These are phyloP conservation scores for Boloria euphrosyne DNA, from an alignment of 2,888 invertebrate genomes.

Conservation along the genomic window DNA sequence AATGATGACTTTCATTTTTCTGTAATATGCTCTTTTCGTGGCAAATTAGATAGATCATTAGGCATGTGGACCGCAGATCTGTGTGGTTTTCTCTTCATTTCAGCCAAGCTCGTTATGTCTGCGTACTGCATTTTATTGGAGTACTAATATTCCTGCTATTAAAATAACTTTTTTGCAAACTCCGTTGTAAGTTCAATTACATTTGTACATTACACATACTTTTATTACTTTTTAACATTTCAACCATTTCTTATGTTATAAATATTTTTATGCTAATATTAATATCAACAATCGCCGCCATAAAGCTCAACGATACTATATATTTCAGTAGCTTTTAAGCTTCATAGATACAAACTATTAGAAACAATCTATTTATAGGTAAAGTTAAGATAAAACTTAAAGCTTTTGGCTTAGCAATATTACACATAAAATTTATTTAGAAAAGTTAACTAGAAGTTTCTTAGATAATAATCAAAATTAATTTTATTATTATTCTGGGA, in stretches of 20 bases:
- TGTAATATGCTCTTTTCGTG: conserved; percentile 19
- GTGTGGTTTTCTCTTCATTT: conserved; percentile 27
- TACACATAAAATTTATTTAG: conserved; percentile 9
- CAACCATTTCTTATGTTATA: too few species aligned
- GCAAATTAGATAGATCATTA: conserved; percentile 26
- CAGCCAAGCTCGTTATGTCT: conserved; percentile 17
- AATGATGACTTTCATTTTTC: conserved; percentile 22
- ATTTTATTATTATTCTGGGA: not conserved
- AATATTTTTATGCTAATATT: not conserved
- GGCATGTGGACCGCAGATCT: conserved; percentile 27
- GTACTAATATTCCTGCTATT: not conserved
- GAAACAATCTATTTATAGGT: not conserved
- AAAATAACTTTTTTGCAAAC: not conserved
- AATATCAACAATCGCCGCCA: not conserved
- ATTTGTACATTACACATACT: too few species aligned
- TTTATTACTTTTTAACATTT: too few species aligned
- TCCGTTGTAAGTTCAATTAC: too few species aligned
- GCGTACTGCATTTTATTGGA: conserved; percentile 14
- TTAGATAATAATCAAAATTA: not conserved
- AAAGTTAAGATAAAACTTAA: conserved; percentile 9
- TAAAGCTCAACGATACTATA: not conserved
- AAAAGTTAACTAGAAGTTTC: not conserved
- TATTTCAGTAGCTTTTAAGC: not conserved
- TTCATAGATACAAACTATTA: not conserved
- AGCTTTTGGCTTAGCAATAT: conserved; percentile 5